Evolutionary conservation across 1,140 invertebrate species (phyloP).

Genomic region (Pogonomyrmex californicus): DNA sequence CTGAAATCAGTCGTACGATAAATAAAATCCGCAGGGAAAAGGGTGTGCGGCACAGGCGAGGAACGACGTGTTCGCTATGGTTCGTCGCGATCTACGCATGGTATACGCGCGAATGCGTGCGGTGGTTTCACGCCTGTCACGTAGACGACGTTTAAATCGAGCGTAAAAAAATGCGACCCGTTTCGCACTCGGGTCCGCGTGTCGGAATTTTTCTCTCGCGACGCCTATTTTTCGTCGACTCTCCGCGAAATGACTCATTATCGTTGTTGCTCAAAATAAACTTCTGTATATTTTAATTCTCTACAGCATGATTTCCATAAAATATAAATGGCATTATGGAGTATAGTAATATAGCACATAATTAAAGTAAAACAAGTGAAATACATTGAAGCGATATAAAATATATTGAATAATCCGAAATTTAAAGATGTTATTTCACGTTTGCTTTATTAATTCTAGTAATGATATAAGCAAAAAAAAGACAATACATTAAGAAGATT

Average conservation of each 20-base stretch:
- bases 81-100: slow-evolving; percentile 58
- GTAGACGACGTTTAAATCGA: slow-evolving; percentile 73
- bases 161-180: slow-evolving; percentile 63
- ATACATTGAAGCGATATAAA: neutral
- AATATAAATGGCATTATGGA: slow-evolving; percentile 15
- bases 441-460: neutral
- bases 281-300: neutral
- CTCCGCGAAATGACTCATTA: slow-evolving; percentile 57
- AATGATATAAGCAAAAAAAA: neutral
- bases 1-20: slow-evolving; percentile 58
- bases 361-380: neutral
- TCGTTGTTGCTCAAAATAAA: slow-evolving; percentile 48
- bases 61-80: slow-evolving; percentile 28
- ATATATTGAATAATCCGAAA: neutral
- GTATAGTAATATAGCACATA: neutral
- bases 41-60: neutral
- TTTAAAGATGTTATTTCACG: neutral
- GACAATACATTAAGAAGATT: neutral
- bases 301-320: neutral
- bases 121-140: slow-evolving; percentile 54
- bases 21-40: slow-evolving; percentile 68
- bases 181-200: neutral
- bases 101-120: slow-evolving; percentile 31
- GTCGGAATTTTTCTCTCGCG: slow-evolving; percentile 53
- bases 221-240: slow-evolving; percentile 42